phyloP scores from a whole-genome alignment of 2,888 invertebrate species.

The Celastrina argiolus region DNA sequence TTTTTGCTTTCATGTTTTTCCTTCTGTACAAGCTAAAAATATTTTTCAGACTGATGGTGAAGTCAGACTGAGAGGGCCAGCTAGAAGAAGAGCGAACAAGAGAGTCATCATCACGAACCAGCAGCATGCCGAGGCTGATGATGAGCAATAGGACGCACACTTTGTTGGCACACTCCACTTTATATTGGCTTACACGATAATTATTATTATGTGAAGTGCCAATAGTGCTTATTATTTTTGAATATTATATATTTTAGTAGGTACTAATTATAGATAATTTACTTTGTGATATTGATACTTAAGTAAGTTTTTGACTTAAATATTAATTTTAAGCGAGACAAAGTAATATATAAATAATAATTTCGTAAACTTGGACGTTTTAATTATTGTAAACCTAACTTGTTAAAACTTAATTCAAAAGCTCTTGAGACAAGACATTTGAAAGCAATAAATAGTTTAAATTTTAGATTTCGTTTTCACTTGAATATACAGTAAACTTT shows the following conservation, averaged over 20 bases:
- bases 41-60: constrained; percentile 23
- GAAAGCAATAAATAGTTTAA: background rate
- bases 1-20: no score
- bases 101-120: constrained; percentile 25
- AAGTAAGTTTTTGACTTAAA: background rate
- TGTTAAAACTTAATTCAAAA: background rate
- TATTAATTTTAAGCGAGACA: background rate
- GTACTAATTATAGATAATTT: no score
- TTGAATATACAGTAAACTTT: background rate
- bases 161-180: background rate
- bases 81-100: constrained; percentile 31
- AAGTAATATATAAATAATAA: background rate
- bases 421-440: background rate
- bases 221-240: no score
- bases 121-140: background rate
- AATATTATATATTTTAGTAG: no score
- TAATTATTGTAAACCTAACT: background rate
- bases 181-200: background rate
- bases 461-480: background rate
- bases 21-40: background rate
- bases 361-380: background rate
- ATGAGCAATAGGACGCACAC: background rate
- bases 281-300: background rate
- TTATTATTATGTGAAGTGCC: background rate
- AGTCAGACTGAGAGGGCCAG: constrained; percentile 28